phyloP scores from a whole-genome alignment of 2,797 vertebrate genomes.

The Diceros bicornis region DNA sequence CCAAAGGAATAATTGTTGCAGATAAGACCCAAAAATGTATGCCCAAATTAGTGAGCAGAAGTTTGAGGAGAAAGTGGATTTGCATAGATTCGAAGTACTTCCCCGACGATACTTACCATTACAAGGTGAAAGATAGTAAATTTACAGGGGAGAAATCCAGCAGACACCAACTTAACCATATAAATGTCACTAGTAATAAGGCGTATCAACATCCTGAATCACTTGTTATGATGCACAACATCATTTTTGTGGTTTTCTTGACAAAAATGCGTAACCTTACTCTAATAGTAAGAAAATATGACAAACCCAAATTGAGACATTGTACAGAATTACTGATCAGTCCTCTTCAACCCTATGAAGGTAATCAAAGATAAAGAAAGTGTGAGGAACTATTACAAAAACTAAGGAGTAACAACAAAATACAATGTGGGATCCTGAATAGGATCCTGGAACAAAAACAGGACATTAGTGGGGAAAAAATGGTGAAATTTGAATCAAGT shows the following conservation, averaged over 20 bases:
- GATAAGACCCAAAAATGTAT: neutral
- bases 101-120: neutral
- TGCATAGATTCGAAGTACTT: neutral
- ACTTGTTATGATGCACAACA: neutral
- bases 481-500: neutral
- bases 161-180: neutral
- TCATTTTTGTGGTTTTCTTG: neutral
- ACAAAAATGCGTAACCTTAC: neutral
- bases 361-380: neutral
- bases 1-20: neutral
- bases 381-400: neutral
- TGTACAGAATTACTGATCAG: neutral
- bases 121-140: neutral
- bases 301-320: neutral
- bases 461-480: neutral
- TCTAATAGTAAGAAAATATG: neutral
- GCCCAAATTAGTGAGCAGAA: neutral
- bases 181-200: neutral
- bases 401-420: slow-evolving; percentile 10
- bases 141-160: neutral
- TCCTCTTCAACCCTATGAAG: neutral
- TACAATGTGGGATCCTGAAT: neutral
- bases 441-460: neutral
- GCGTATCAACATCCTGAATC: neutral
- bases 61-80: neutral